Base-by-base conservation (phyloP, 2,888 invertebrate genomes). In the Trilocha varians region DNA sequence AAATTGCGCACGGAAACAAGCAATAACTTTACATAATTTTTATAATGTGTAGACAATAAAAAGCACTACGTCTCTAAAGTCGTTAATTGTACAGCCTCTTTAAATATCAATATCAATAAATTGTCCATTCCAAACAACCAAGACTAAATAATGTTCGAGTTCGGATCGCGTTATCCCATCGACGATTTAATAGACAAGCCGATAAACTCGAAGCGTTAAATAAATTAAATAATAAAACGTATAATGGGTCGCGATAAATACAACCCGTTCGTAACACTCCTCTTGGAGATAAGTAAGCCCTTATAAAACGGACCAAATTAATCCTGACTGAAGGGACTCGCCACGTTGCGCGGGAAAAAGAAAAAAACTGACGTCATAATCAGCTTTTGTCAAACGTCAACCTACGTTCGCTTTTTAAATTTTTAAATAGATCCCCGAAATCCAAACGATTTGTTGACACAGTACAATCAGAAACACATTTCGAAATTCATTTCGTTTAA, bases 211-310 rank as follows among this genome's bases (percentile, higher is more conserved):
- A 71, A 69, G 79, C 70, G 82, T 82, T 83, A 83, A 83, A 84
- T 84, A 84, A 85, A 84, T 85, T 84, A 83, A 83, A 84, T 83
- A 84, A 84, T 84, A 82, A 84, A 84, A 80, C 68, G 74, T 73
- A 83, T 84, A 84, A 85, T 85, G 79, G 66, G 74, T 64, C 55
- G 65, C 78, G 82, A 84, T 84, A 84, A 82, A 79, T 78, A 83
- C 72, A 78, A 79, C 80, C 75, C 75, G 80, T 75, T 75, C 70
- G 59, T 67, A 72, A 74, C 73, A 72, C 76, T 71, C 66, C 55
- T 67, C 53, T 58, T 57, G 63, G 75, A 80, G 84, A 83, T 84
- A 82, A 82, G 73, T 80, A 75, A 80, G 72, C 79, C 76, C 73
- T 79, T 83, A 82, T 83, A 80, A 83, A 84, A 83, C 75, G 79